Evolutionary conservation across 2,113 vertebrate species (phyloP).

Genomic region (Poeciliopsis retropinna): DNA sequence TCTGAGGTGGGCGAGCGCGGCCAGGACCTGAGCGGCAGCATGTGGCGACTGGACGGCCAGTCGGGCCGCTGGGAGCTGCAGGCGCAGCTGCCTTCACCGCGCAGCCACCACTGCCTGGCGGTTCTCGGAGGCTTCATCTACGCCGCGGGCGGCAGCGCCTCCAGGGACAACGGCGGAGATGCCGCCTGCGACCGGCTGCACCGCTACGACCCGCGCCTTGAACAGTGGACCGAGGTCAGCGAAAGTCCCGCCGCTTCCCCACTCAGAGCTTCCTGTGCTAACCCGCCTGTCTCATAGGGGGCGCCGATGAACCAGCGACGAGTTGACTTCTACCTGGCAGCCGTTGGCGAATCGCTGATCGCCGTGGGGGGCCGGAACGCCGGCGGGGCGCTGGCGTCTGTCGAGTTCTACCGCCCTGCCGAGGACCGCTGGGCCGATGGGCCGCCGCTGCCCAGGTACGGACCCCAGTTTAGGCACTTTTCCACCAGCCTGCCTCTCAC

Average conservation of each 20-base stretch:
- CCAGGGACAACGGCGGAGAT: conserved; percentile 90
- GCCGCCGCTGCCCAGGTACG: conserved; percentile 89
- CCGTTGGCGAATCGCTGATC: conserved; percentile 86
- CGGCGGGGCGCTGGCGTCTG: conserved; percentile 87
- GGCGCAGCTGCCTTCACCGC: conserved; percentile 85
- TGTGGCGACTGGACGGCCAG: conserved; percentile 85
- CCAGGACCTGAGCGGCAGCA: conserved; percentile 91
- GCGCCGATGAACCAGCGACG: conserved; percentile 92
- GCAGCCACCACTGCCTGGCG: conserved; percentile 92
- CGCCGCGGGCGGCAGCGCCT: conserved; percentile 90
- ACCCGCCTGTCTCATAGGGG: conserved; percentile 74
- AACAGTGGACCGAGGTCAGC: conserved; percentile 92
- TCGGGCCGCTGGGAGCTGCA: conserved; percentile 86
- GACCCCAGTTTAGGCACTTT: no score
- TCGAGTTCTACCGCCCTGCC: conserved; percentile 89
- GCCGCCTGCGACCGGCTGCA: conserved; percentile 92
- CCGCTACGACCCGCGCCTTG: conserved; percentile 94
- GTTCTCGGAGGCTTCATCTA: conserved; percentile 94
- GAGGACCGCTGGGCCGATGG: conserved; percentile 91
- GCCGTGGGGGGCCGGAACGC: conserved; percentile 95
- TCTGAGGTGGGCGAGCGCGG: conserved; percentile 86
- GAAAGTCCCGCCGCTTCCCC: neutral
- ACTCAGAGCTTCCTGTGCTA: neutral
- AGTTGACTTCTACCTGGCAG: conserved; percentile 92
- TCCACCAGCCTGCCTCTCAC: no score